Evolutionary conservation across 2,797 vertebrate genomes (phyloP), one percentile per base, ranked within the genome.

Genomic region (Onychomys arenicola): DNA sequence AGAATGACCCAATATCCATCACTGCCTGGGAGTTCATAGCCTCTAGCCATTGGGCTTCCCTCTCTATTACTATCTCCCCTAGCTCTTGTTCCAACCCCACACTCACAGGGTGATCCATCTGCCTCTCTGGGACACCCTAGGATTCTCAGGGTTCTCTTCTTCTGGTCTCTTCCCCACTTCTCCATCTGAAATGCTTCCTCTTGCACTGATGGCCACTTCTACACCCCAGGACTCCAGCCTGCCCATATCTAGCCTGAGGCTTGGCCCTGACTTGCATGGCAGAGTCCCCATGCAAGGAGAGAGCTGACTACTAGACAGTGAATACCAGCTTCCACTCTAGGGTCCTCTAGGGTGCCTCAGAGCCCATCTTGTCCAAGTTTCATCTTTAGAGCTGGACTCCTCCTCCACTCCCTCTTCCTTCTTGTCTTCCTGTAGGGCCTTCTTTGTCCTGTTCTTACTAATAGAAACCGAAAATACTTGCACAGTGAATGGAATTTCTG

Each of bases 391-490:
- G 27, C 23, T 2, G 2, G n/a, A 43, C 25, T 29, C 32, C 59
- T 89, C 40, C 12, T 67, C 13, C 1, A 6, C 21, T 34, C 27
- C 81, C 17, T 2, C 11, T 32, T 40, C 34, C 46, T 3, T 55
- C 23, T 52, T 0, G 52, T 37, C 8, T 52, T 59, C 6, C 1
- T 2, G 0, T 1, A 27, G 59, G 6, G 0, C 9, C 34, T 13
- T 32, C 21, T 29, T 0, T 23, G 6, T 9, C 13, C 23, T 25
- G 34, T 5, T 59, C 46, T 37, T 61, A n/a, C 14, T 1, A 37
- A 65, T 12, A 49, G 90, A 96, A 94, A 87, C 32, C 0, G 77
- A 87, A 97, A 97, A 27, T 32, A 34, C 49, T 81, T 94, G 14
- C 43, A 59, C 49, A 55, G 75, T 40, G 63, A 81, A 73, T 87